phyloP scores from a whole-genome alignment of 2,888 invertebrate genomes.

The Patella caerulea region DNA sequence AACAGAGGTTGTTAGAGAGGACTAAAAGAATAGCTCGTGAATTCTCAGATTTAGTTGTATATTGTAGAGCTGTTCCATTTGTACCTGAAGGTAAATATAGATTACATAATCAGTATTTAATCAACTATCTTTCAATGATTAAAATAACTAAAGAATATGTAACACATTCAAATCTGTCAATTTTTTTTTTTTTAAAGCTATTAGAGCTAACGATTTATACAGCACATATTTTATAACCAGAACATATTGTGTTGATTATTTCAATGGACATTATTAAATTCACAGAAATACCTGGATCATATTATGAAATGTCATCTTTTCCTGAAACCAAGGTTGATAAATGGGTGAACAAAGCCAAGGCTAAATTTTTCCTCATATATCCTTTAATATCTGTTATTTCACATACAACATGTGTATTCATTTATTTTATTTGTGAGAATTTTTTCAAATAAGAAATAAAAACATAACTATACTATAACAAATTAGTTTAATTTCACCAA shows the following conservation, averaged over 20 bases:
- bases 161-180: too few relatives aligned
- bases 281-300: conserved; percentile 75
- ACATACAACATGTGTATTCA: too few relatives aligned
- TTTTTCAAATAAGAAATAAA: too few relatives aligned
- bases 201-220: too few relatives aligned
- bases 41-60: conserved; percentile 96
- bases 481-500: too few relatives aligned
- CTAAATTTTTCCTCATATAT: conserved; percentile 58
- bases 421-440: too few relatives aligned
- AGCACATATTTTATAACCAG: background rate
- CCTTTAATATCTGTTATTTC: conserved; percentile 43
- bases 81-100: conserved; percentile 77
- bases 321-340: conserved; percentile 96
- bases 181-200: too few relatives aligned
- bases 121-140: too few relatives aligned
- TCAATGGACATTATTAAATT: conserved; percentile 2
- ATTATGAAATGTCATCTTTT: conserved; percentile 97
- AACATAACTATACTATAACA: too few relatives aligned
- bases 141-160: too few relatives aligned
- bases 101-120: too few relatives aligned
- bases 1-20: conserved; percentile 79
- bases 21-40: conserved; percentile 94
- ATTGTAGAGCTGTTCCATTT: conserved; percentile 91
- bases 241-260: background rate
- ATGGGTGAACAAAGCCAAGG: conserved; percentile 77